Evolutionary conservation across 2,888 invertebrate genomes (phyloP).

Genomic region (Philopedon plagiatum): DNA sequence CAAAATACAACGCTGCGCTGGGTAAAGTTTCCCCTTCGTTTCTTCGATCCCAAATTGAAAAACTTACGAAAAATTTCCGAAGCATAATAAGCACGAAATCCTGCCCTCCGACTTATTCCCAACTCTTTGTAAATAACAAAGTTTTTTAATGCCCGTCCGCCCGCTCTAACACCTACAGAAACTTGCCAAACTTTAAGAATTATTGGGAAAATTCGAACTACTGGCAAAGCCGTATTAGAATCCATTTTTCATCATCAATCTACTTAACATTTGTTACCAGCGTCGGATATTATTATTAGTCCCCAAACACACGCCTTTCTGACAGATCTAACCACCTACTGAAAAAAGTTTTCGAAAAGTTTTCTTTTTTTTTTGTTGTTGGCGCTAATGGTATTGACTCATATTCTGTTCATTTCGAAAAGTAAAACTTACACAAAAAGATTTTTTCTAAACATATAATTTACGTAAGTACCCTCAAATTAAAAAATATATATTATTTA

Average conservation of each 20-base stretch:
- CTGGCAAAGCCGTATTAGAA: neutral
- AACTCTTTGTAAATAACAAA: too few relatives aligned
- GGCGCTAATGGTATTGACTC: neutral
- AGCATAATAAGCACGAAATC: neutral
- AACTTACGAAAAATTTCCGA: too few relatives aligned
- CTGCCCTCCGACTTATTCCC: too few relatives aligned
- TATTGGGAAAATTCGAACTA: conserved; percentile 14
- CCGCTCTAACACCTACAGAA: neutral
- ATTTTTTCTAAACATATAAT: too few relatives aligned
- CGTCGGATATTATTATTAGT: conserved; percentile 7
- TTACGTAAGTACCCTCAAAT: too few relatives aligned
- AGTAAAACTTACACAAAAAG: too few relatives aligned
- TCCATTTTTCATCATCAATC: conserved; percentile 35
- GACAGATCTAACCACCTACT: neutral
- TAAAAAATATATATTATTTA: too few relatives aligned
- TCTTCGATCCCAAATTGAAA: too few relatives aligned
- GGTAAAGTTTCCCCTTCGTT: too few relatives aligned
- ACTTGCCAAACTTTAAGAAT: conserved; percentile 12
- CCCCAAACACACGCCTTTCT: neutral
- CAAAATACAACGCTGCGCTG: too few relatives aligned
- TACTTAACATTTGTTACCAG: conserved; percentile 26
- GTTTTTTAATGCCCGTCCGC: too few relatives aligned
- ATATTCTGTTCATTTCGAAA: too few relatives aligned
- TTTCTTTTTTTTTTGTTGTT: neutral
- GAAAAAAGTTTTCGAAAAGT: neutral